phyloP scores from a whole-genome alignment of 2,113 vertebrate genomes.

The Microtus montanus region DNA sequence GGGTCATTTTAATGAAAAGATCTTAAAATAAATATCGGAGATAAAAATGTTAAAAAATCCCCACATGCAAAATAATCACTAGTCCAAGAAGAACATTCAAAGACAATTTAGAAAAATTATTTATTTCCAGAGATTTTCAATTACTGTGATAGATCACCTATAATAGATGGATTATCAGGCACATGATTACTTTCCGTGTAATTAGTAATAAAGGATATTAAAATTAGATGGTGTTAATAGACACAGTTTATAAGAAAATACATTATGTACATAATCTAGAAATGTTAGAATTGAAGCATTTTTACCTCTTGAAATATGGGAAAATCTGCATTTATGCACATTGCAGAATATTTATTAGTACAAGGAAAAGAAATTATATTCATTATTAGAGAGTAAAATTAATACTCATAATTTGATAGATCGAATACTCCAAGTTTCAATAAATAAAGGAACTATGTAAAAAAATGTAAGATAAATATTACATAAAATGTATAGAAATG shows the following conservation, averaged over 20 bases:
- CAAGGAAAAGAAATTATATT: not conserved
- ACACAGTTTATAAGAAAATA: not conserved
- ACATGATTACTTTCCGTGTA: slow-evolving; percentile 6
- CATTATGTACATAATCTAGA: not conserved
- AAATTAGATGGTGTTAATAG: not conserved
- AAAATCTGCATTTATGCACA: not conserved
- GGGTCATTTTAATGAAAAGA: not conserved
- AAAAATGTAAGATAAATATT: slow-evolving; percentile 8
- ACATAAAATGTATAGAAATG: not conserved
- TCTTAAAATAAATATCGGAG: not conserved
- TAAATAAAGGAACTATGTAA: not conserved
- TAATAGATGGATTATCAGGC: not conserved
- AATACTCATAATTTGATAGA: not conserved
- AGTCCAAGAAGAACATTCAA: not conserved
- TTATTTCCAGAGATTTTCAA: slow-evolving; percentile 33
- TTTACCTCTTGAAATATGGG: not conserved
- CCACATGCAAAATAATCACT: not conserved
- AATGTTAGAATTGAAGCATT: not conserved
- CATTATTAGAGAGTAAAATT: slow-evolving; percentile 11
- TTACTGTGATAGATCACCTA: not conserved
- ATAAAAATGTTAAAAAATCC: not conserved
- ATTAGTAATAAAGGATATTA: not conserved
- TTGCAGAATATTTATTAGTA: not conserved
- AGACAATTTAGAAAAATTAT: not conserved
- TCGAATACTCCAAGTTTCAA: not conserved